Conservation (phyloP, 2,113 vertebrate genomes). For the Leptodactylus fuscus region DNA sequence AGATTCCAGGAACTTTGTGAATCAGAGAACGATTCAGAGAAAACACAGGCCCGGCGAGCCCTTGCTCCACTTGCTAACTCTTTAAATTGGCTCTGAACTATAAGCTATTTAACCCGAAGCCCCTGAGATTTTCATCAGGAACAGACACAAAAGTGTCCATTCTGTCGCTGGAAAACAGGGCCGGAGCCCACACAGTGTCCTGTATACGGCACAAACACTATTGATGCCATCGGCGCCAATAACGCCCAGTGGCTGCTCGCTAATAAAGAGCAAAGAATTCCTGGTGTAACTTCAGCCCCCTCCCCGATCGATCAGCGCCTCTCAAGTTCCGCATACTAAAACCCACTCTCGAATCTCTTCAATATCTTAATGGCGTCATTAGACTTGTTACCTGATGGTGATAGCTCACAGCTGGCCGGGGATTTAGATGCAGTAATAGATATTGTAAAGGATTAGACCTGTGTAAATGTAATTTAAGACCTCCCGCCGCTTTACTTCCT, state of each 20-base stretch:
- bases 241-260: neutral
- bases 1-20: slow-evolving; percentile 21
- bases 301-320: neutral
- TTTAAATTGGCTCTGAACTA: neutral
- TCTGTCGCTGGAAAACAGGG: neutral
- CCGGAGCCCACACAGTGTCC: neutral
- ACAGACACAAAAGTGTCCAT: slow-evolving; percentile 30
- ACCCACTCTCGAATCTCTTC: slow-evolving; percentile 5
- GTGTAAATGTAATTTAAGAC: slow-evolving; percentile 56
- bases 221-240: slow-evolving; percentile 14
- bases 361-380: slow-evolving; percentile 48
- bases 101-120: neutral
- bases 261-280: neutral
- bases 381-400: slow-evolving; percentile 24
- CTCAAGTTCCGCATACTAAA: neutral
- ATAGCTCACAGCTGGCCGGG: slow-evolving; percentile 33
- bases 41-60: neutral
- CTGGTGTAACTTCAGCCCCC: neutral
- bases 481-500: slow-evolving; percentile 33
- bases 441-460: slow-evolving; percentile 55
- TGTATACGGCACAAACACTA: neutral
- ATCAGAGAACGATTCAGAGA: neutral
- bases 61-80: neutral
- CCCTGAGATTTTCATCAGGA: neutral
- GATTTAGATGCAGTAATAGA: slow-evolving; percentile 55